Evolutionary conservation across 1,140 invertebrate species (phyloP).

Genomic region (Ericerus pela): DNA sequence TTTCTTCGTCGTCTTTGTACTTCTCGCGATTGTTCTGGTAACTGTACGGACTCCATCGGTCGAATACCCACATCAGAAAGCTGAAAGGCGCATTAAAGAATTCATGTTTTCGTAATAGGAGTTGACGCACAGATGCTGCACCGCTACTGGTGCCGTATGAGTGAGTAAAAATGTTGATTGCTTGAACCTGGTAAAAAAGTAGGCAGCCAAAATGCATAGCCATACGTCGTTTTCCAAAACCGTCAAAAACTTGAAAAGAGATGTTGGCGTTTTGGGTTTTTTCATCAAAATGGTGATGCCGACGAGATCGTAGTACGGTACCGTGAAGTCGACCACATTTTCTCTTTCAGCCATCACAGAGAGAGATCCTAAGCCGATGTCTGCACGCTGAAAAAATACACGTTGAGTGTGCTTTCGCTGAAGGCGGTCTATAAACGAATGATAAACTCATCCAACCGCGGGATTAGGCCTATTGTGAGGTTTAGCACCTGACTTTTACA

Average conservation of each 20-base stretch:
- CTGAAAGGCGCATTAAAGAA: constrained; percentile 43
- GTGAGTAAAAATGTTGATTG: no score
- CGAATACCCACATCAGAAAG: constrained; percentile 87
- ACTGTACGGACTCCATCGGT: constrained; percentile 90
- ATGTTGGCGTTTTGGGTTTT: constrained; percentile 60
- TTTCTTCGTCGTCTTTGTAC: constrained; percentile 86
- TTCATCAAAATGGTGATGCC: constrained; percentile 86
- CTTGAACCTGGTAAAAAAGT: constrained; percentile 71
- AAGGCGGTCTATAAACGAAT: no score
- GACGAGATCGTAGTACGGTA: constrained; percentile 88
- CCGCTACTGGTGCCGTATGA: no score
- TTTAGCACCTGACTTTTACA: no score
- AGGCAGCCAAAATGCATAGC: constrained; percentile 88
- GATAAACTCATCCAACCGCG: no score
- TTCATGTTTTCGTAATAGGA: no score
- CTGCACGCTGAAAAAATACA: constrained; percentile 44
- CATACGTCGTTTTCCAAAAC: constrained; percentile 92
- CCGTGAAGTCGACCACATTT: constrained; percentile 87
- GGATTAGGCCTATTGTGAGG: no score
- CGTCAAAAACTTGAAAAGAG: constrained; percentile 91
- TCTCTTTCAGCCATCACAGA: constrained; percentile 90
- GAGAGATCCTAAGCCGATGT: constrained; percentile 73
- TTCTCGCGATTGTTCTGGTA: constrained; percentile 89
- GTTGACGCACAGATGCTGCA: no score
- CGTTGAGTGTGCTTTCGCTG: no score